phyloP scores from a whole-genome alignment of 2,888 invertebrate species.

The Tetranychus truncatus region DNA sequence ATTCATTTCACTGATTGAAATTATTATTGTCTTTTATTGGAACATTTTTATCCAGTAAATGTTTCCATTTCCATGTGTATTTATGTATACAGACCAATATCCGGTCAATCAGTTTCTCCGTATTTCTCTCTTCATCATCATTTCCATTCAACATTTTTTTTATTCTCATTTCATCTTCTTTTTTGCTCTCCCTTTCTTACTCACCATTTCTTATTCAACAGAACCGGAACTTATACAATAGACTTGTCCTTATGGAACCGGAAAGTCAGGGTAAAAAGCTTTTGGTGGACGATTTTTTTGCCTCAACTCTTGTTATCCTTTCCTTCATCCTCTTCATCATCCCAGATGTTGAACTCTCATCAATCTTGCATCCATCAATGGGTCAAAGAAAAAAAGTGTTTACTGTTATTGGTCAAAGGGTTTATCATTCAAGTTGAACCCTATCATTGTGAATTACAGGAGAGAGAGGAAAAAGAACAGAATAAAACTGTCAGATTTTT shows the following conservation, averaged over 20 bases:
- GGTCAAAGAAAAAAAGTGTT: not conserved
- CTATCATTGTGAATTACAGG: not conserved
- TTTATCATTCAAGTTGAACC: not conserved
- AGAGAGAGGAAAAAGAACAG: not conserved
- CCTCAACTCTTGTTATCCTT: not conserved
- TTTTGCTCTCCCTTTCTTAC: no score
- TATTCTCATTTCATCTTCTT: not conserved
- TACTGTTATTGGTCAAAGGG: not conserved
- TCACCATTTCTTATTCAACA: not conserved
- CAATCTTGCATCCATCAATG: not conserved
- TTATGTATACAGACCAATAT: not conserved
- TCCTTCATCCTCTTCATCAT: not conserved
- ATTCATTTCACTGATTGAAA: not conserved
- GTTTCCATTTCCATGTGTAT: not conserved
- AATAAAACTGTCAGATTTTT: not conserved
- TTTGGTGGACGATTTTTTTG: not conserved
- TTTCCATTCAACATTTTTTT: not conserved
- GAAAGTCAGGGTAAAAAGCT: not conserved
- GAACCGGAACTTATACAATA: not conserved
- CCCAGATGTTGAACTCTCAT: not conserved
- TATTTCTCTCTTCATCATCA: not conserved
- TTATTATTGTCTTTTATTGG: not conserved
- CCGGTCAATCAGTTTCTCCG: not conserved
- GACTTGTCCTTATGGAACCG: not conserved
- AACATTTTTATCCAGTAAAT: not conserved